Conservation (phyloP, 2,113 vertebrate species). For the Ceuthmochares aereus region DNA sequence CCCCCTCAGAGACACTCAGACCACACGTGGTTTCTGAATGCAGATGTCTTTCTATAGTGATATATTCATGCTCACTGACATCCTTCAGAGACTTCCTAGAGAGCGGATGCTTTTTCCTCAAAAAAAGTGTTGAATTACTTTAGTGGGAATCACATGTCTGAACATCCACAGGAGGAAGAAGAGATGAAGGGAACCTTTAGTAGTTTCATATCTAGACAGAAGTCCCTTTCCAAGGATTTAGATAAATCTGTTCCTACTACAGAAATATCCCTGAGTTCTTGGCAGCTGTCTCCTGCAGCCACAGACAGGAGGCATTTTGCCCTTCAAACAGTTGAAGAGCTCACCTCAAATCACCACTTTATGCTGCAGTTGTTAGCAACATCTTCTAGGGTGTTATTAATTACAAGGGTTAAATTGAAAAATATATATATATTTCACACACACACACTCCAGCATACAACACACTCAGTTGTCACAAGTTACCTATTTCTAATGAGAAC, state of each 20-base stretch:
- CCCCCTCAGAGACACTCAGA: slow-evolving; percentile 1
- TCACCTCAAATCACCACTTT: background rate
- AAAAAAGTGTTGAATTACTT: background rate
- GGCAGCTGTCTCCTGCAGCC: background rate
- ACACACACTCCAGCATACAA: background rate
- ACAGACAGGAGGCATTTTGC: background rate
- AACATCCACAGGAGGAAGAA: background rate
- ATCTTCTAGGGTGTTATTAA: background rate
- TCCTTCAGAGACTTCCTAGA: slow-evolving; percentile 12
- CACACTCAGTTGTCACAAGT: background rate
- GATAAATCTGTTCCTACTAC: background rate
- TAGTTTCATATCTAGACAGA: background rate
- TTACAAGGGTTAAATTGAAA: background rate
- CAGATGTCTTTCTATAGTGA: slow-evolving; percentile 42
- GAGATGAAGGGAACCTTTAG: background rate
- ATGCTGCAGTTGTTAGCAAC: background rate
- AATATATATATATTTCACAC: background rate
- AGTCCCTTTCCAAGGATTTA: background rate
- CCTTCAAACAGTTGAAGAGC: background rate
- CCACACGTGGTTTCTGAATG: slow-evolving; percentile 24
- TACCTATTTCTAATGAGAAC: background rate
- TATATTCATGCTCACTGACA: slow-evolving; percentile 19
- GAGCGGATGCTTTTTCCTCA: background rate
- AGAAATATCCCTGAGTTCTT: background rate
- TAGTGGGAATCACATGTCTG: background rate